A percentile compares a stretch with the other conserved stretches of the same genome.
Evolutionary conservation across 2,888 invertebrate genomes (phyloP).

Genomic region (Drosophila pseudotakahashii): DNA sequence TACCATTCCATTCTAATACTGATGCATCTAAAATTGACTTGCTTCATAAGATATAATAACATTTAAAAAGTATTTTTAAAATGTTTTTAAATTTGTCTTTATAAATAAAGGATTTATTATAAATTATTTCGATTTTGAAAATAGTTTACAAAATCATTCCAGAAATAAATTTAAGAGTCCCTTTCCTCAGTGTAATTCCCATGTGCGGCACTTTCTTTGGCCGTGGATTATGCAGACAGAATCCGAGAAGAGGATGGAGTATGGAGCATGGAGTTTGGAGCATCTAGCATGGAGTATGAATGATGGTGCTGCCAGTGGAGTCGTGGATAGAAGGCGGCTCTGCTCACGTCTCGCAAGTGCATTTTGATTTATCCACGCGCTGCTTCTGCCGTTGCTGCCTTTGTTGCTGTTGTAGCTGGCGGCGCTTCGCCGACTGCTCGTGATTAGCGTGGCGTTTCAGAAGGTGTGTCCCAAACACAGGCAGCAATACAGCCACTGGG

Average conservation of each 20-base stretch:
- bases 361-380: slow-evolving; percentile 81
- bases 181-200: slow-evolving; percentile 27
- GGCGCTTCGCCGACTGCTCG: slow-evolving; percentile 64
- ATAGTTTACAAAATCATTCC: no score
- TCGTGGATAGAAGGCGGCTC: slow-evolving; percentile 44
- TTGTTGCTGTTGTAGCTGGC: slow-evolving; percentile 34
- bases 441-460: slow-evolving; percentile 79
- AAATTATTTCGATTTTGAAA: no score
- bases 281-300: neutral
- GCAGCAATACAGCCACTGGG: slow-evolving; percentile 47
- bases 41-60: no score
- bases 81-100: no score
- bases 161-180: neutral
- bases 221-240: slow-evolving; percentile 68
- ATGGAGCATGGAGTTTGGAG: neutral
- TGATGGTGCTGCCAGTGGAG: slow-evolving; percentile 25
- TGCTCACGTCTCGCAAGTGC: slow-evolving; percentile 59
- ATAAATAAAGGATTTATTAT: no score
- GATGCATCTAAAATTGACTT: no score
- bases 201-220: slow-evolving; percentile 75
- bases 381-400: slow-evolving; percentile 25
- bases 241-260: slow-evolving; percentile 21
- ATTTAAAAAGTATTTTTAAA: no score
- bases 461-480: slow-evolving; percentile 81
- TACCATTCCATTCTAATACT: no score